Evolutionary conservation across 2,797 vertebrate genomes (phyloP).

Genomic region (Hirundo rustica): DNA sequence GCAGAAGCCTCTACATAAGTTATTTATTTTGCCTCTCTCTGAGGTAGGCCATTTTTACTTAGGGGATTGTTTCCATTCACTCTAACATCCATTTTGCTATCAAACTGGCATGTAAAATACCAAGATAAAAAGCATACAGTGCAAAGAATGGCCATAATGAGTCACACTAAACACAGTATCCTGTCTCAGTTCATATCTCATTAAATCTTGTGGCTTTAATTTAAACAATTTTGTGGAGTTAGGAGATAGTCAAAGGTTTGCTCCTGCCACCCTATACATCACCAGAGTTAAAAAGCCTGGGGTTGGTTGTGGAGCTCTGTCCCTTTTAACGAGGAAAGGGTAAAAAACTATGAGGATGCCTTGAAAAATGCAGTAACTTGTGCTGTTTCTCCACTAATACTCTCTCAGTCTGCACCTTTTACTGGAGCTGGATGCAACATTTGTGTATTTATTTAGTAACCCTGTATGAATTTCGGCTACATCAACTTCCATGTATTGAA

Average conservation of each 20-base stretch:
- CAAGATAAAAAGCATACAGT: not conserved
- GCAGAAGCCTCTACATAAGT: not conserved
- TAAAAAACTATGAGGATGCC: not conserved
- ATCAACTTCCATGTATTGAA: not conserved
- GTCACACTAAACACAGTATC: not conserved
- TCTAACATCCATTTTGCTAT: not conserved
- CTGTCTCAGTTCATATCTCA: not conserved
- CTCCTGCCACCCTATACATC: not conserved
- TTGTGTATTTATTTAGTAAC: not conserved
- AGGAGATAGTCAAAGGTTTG: not conserved
- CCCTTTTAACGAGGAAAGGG: not conserved
- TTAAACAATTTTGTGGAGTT: not conserved
- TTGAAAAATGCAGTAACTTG: not conserved
- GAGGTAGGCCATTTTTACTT: not conserved
- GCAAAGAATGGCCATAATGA: not conserved
- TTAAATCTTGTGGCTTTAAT: not conserved
- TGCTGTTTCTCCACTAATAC: not conserved
- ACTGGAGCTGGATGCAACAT: not conserved
- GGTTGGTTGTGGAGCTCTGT: not conserved
- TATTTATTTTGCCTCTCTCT: not conserved
- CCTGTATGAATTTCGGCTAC: not conserved
- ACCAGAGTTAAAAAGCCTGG: not conserved
- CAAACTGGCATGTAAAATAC: not conserved
- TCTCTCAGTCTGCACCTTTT: not conserved
- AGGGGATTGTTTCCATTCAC: not conserved